A percentile compares a stretch with the other conserved stretches of the same genome.
Conservation (phyloP, 1,140 invertebrate species). For the Cardiocondyla obscurior region DNA sequence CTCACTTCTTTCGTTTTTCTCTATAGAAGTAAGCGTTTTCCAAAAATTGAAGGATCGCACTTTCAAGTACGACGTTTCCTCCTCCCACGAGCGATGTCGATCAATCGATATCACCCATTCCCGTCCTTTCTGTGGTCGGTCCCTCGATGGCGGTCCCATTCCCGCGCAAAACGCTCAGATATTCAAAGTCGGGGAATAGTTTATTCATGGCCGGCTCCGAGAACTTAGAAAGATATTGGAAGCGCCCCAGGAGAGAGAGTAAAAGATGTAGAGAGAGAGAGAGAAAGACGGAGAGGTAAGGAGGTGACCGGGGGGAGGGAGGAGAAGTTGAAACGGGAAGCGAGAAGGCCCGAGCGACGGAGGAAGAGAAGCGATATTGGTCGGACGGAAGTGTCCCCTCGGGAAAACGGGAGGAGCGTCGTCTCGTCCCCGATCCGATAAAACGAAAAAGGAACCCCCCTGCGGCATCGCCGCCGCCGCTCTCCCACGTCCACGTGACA, state of each 20-base stretch:
- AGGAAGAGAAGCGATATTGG: constrained; percentile 79
- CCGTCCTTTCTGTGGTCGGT: constrained; percentile 72
- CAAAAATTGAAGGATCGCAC: constrained; percentile 66
- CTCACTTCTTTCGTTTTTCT: background rate
- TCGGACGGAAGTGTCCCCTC: constrained; percentile 84
- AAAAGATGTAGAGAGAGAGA: constrained; percentile 23
- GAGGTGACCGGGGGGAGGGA: constrained; percentile 30
- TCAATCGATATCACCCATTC: constrained; percentile 74
- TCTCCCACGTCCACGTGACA: constrained; percentile 78
- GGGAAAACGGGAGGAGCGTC: constrained; percentile 80
- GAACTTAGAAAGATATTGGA: constrained; percentile 84
- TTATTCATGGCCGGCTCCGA: constrained; percentile 84
- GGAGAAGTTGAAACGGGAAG: constrained; percentile 27
- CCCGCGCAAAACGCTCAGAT: constrained; percentile 80
- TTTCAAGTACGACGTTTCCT: constrained; percentile 27
- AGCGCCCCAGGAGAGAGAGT: constrained; percentile 77
- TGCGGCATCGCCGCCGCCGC: constrained; percentile 67
- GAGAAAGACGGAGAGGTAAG: constrained; percentile 41
- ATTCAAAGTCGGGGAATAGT: constrained; percentile 84
- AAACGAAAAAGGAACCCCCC: constrained; percentile 78
- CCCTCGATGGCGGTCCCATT: constrained; percentile 79
- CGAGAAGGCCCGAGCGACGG: constrained; percentile 34
- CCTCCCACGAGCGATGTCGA: constrained; percentile 58
- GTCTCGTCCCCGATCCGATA: constrained; percentile 79
- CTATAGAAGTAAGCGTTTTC: constrained; percentile 47